Conservation (phyloP, 2,113 vertebrate genomes). For the Fukomys damarensis region DNA sequence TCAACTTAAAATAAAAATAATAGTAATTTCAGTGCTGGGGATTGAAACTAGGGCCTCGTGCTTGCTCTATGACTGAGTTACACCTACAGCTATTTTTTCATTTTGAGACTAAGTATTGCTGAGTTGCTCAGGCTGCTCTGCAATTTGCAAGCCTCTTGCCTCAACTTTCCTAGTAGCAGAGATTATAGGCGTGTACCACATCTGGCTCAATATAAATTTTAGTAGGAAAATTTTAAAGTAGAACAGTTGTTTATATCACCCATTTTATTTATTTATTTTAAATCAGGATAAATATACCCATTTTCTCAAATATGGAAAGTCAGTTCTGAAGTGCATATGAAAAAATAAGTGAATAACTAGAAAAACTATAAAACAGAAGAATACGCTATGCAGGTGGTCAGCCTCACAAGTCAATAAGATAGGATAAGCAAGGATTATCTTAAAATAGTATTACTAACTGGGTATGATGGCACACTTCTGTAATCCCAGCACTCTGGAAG, state of each 20-base stretch:
- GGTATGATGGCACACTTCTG: background rate
- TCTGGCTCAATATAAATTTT: background rate
- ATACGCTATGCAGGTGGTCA: background rate
- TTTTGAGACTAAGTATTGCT: background rate
- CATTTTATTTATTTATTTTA: background rate
- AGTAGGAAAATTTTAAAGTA: background rate
- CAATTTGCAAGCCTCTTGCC: background rate
- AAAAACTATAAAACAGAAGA: background rate
- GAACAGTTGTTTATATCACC: background rate
- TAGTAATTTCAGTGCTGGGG: background rate
- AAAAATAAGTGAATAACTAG: background rate
- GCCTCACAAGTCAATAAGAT: background rate
- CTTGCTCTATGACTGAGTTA: too few relatives aligned
- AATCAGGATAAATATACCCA: background rate
- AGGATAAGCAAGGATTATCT: background rate
- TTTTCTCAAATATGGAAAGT: background rate
- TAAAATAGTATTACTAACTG: background rate
- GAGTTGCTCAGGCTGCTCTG: background rate
- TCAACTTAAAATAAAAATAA: background rate
- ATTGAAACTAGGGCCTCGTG: too few relatives aligned
- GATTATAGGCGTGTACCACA: background rate
- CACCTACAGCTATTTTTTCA: background rate
- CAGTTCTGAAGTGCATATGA: background rate
- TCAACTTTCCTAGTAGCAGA: too few relatives aligned
- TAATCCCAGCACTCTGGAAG: background rate